These are phyloP conservation scores for Thera obeliscata DNA, from an alignment of 2,888 invertebrate genomes.

Conservation along the genomic window DNA sequence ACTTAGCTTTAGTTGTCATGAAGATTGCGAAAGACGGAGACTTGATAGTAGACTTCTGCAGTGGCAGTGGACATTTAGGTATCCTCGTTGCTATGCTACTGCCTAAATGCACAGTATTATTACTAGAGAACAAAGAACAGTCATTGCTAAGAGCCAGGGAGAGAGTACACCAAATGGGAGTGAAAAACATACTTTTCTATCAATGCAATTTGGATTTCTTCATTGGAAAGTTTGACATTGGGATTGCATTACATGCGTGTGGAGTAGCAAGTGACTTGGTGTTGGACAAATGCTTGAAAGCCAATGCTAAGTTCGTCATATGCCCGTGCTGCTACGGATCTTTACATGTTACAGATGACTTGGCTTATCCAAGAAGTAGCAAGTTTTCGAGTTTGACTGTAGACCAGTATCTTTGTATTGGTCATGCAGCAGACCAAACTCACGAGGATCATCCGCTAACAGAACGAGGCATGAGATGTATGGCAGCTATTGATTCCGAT, in stretches of 20 bases:
- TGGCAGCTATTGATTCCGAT: slow-evolving; percentile 95
- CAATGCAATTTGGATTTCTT: slow-evolving; percentile 97
- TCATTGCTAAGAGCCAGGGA: slow-evolving; percentile 90
- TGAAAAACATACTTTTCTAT: slow-evolving; percentile 90
- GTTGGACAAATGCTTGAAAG: slow-evolving; percentile 90
- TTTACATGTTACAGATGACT: slow-evolving; percentile 90
- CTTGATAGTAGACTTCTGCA: slow-evolving; percentile 96
- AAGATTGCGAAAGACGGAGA: slow-evolving; percentile 87
- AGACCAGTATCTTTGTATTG: slow-evolving; percentile 90
- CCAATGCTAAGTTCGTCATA: slow-evolving; percentile 92
- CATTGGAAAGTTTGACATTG: slow-evolving; percentile 91
- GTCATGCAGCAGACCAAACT: slow-evolving; percentile 97
- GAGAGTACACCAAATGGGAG: slow-evolving; percentile 86
- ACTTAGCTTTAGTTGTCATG: slow-evolving; percentile 90
- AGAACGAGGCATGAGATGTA: slow-evolving; percentile 91
- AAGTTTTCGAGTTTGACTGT: slow-evolving; percentile 76
- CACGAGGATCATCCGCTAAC: slow-evolving; percentile 89
- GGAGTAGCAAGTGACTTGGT: slow-evolving; percentile 97
- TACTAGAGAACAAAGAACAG: slow-evolving; percentile 96
- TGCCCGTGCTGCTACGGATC: slow-evolving; percentile 98
- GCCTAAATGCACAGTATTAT: slow-evolving; percentile 90
- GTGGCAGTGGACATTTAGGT: slow-evolving; percentile 97
- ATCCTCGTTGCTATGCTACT: slow-evolving; percentile 92
- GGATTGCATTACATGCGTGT: slow-evolving; percentile 96
- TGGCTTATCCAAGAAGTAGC: slow-evolving; percentile 93